These are phyloP conservation scores for Hyles lineata DNA, from an alignment of 2,888 invertebrate genomes.

Conservation along the genomic window DNA sequence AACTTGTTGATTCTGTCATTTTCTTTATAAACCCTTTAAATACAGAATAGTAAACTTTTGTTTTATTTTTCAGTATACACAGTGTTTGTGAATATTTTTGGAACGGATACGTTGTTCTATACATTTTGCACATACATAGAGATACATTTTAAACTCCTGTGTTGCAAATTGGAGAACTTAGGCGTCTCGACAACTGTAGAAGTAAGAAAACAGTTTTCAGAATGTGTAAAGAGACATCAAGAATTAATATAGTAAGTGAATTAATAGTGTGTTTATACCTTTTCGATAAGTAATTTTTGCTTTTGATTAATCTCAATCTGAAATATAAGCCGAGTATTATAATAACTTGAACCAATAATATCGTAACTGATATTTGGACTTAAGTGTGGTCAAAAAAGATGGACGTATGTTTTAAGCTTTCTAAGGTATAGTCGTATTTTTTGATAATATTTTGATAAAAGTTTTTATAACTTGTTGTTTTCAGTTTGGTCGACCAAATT, in stretches of 20 bases:
- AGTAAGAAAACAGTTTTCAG: slow-evolving; percentile 46
- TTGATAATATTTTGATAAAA: slow-evolving; percentile 30
- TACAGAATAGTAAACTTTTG: too few species aligned
- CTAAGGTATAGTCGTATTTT: too few species aligned
- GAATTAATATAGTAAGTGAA: slow-evolving; percentile 63
- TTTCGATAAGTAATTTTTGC: neutral
- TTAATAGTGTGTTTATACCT: too few species aligned
- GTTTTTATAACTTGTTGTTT: slow-evolving; percentile 35
- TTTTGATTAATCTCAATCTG: neutral
- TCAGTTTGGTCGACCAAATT: slow-evolving; percentile 63
- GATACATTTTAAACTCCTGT: slow-evolving; percentile 67
- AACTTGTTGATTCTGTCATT: too few species aligned
- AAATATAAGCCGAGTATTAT: too few species aligned
- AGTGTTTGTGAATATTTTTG: slow-evolving; percentile 55
- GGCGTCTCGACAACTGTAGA: slow-evolving; percentile 37
- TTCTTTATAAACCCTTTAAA: too few species aligned
- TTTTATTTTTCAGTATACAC: slow-evolving; percentile 55
- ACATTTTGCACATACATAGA: slow-evolving; percentile 61
- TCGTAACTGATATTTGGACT: too few species aligned
- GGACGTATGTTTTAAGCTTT: too few species aligned
- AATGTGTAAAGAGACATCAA: slow-evolving; percentile 57
- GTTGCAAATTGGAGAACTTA: slow-evolving; percentile 54
- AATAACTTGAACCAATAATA: too few species aligned
- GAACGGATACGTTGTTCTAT: slow-evolving; percentile 62
- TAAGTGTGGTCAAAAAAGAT: too few species aligned